These are phyloP conservation scores for Epinotia nisella DNA, from an alignment of 2,888 invertebrate species.

Conservation along the genomic window DNA sequence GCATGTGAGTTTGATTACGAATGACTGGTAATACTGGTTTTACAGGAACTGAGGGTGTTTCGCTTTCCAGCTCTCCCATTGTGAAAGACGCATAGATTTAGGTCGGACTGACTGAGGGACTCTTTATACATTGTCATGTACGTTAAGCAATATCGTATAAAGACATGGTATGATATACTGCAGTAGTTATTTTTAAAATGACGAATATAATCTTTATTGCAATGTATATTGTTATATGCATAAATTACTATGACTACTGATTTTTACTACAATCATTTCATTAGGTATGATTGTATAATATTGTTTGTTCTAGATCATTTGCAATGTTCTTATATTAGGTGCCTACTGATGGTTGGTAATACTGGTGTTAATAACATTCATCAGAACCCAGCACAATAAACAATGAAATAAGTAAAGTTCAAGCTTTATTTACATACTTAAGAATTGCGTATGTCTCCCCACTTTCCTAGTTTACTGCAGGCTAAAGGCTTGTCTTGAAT, in stretches of 20 bases:
- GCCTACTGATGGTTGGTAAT: background rate
- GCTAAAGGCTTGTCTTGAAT: conserved; percentile 59
- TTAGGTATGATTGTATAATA: background rate
- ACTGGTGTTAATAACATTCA: background rate
- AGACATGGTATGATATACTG: background rate
- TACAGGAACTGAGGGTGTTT: conserved; percentile 36
- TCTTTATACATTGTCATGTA: too few species aligned
- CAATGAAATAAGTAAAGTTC: conserved; percentile 59
- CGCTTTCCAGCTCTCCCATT: conserved; percentile 42
- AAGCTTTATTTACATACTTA: conserved; percentile 78
- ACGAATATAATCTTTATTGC: too few species aligned
- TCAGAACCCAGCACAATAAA: background rate
- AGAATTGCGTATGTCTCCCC: conserved; percentile 79
- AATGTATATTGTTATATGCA: too few species aligned
- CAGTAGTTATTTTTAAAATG: too few species aligned
- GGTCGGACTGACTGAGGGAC: background rate
- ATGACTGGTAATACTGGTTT: conserved; percentile 50
- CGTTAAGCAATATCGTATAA: background rate
- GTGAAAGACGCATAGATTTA: conserved; percentile 30
- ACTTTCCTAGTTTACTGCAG: conserved; percentile 61
- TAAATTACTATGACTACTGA: too few species aligned
- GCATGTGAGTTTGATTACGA: conserved; percentile 54
- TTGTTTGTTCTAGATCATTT: background rate
- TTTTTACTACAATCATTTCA: background rate
- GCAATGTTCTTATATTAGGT: background rate